Evolutionary conservation across 1,140 invertebrate genomes (phyloP).

Genomic region (Zaprionus davidi): DNA sequence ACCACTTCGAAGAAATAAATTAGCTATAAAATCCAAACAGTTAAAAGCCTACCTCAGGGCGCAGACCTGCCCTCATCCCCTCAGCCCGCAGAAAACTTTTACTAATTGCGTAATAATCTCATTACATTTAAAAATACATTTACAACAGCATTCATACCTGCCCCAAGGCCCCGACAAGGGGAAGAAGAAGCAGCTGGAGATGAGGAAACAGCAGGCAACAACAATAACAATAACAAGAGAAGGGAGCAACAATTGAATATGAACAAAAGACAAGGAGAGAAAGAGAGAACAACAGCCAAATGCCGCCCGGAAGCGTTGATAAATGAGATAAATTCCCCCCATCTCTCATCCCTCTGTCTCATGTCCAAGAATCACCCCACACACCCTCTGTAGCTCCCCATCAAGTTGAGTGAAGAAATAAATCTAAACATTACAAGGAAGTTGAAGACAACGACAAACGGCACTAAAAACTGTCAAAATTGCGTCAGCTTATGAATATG

Average conservation of each 20-base stretch:
- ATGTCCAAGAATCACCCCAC: neutral
- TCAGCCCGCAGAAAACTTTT: conserved; percentile 59
- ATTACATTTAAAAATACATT: conserved; percentile 83
- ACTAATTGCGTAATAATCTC: conserved; percentile 82
- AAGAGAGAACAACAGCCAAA: conserved; percentile 41
- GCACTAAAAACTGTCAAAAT: conserved; percentile 78
- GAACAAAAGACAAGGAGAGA: conserved; percentile 33
- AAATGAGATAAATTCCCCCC: conserved; percentile 59
- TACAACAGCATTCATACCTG: conserved; percentile 81
- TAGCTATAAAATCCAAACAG: conserved; percentile 74
- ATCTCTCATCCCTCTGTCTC: neutral
- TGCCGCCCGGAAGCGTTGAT: conserved; percentile 74
- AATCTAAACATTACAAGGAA: conserved; percentile 70
- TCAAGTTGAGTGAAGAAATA: conserved; percentile 65
- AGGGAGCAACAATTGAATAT: conserved; percentile 19
- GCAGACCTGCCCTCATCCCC: conserved; percentile 14
- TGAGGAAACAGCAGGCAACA: neutral
- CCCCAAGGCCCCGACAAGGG: conserved; percentile 51
- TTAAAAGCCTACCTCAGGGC: conserved; percentile 66
- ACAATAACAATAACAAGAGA: neutral
- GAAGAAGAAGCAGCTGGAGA: neutral
- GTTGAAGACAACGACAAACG: conserved; percentile 42
- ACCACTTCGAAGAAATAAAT: conserved; percentile 58
- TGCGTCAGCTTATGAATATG: conserved; percentile 81
- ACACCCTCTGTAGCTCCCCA: neutral